Conservation (phyloP, 2,797 vertebrate species). For the Trematomus bernacchii region DNA sequence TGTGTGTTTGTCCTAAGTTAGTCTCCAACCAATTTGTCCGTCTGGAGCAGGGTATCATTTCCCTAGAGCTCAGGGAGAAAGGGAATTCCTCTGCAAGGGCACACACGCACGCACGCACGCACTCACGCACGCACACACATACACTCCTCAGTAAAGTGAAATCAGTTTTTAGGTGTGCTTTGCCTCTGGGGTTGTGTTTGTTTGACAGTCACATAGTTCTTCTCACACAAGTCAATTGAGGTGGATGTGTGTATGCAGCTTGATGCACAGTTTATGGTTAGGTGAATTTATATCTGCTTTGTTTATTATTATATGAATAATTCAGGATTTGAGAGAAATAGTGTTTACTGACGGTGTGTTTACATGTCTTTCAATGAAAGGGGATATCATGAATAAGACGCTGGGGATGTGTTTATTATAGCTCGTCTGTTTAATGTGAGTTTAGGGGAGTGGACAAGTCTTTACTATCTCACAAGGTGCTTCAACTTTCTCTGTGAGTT, state of each 20-base stretch:
- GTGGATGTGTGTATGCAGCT: neutral
- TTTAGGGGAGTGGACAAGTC: neutral
- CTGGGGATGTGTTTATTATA: neutral
- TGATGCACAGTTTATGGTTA: neutral
- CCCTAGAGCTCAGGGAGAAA: slow-evolving; percentile 41
- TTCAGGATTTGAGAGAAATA: neutral
- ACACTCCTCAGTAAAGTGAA: slow-evolving; percentile 7
- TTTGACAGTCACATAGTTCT: slow-evolving; percentile 12
- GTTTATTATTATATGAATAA: neutral
- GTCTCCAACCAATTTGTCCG: slow-evolving; percentile 24
- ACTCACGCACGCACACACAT: neutral
- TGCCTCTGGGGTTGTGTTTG: slow-evolving; percentile 7
- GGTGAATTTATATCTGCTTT: neutral
- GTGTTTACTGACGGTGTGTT: slow-evolving; percentile 3
- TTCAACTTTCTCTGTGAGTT: neutral
- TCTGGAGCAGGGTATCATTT: slow-evolving; percentile 55
- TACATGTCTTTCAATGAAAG: neutral
- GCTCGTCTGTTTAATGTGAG: neutral
- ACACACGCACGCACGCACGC: slow-evolving; percentile 1
- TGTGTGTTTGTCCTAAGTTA: slow-evolving; percentile 27
- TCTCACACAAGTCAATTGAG: neutral
- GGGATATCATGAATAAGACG: neutral
- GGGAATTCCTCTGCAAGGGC: slow-evolving; percentile 62
- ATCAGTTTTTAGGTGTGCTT: slow-evolving; percentile 24
- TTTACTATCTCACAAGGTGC: neutral